Conservation (phyloP, 92 coral and sea anemone genomes). For the Paramuricea clavata region DNA sequence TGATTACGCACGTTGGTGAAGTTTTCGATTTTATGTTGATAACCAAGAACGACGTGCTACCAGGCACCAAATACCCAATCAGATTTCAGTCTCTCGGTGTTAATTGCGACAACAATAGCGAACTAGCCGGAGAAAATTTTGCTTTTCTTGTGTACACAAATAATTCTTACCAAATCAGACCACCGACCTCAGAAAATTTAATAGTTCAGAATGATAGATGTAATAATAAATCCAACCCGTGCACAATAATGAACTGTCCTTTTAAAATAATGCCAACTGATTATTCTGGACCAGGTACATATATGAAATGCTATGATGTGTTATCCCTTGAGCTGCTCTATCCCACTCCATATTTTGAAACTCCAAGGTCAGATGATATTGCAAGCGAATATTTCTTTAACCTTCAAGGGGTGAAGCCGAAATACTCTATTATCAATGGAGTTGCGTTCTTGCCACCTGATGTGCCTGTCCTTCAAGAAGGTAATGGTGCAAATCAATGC, state of each 20-base stretch:
- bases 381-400: constrained; percentile 31
- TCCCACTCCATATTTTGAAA: constrained; percentile 30
- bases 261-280: constrained; percentile 17
- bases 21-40: constrained; percentile 74
- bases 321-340: constrained; percentile 40
- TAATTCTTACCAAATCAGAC: too few relatives aligned
- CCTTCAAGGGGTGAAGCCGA: constrained; percentile 33
- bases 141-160: constrained; percentile 71
- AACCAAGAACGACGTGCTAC: constrained; percentile 40
- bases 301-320: constrained; percentile 53
- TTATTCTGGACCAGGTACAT: neutral
- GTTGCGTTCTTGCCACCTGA: constrained; percentile 51
- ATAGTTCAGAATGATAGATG: neutral
- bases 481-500: neutral
- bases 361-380: constrained; percentile 36
- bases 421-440: constrained; percentile 45
- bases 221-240: neutral
- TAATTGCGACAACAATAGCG: neutral
- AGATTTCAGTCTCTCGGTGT: constrained; percentile 61
- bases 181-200: neutral
- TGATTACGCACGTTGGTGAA: constrained; percentile 76
- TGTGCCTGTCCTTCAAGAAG: constrained; percentile 40
- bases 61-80: constrained; percentile 62
- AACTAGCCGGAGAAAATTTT: constrained; percentile 48
- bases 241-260: constrained; percentile 68